Percentiles rank a stretch among this genome's conserved stretches.
Conservation (phyloP, 2,113 vertebrate species). For the Lanius collurio region DNA sequence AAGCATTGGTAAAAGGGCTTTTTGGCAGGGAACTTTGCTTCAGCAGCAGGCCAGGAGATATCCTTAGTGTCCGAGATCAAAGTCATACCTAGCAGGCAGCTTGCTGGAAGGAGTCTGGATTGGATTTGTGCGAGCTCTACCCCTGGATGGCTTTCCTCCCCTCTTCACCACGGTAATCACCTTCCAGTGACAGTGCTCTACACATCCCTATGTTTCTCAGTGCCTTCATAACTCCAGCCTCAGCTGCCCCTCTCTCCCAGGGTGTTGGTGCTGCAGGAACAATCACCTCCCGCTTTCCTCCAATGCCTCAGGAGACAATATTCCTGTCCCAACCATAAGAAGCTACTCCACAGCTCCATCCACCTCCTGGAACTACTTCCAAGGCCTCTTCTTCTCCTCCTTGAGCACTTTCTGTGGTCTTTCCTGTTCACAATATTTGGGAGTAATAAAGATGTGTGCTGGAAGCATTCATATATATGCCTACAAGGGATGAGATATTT, state of each 20-base stretch:
- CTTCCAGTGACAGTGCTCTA: neutral
- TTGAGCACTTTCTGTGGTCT: neutral
- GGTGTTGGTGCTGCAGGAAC: neutral
- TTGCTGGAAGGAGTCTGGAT: neutral
- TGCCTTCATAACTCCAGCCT: neutral
- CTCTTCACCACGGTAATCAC: neutral
- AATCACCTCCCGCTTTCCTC: neutral
- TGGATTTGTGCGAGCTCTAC: neutral
- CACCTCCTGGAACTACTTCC: neutral
- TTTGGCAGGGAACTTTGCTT: neutral
- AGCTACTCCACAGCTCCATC: neutral
- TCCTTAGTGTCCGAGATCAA: neutral
- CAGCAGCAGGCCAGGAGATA: neutral
- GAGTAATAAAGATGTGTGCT: neutral
- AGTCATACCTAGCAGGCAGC: neutral
- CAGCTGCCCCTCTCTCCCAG: accelerated
- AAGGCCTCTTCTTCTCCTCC: neutral
- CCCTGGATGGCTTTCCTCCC: neutral
- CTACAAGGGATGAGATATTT: neutral
- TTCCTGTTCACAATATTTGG: neutral
- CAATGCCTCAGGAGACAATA: accelerated
- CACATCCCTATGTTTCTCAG: neutral
- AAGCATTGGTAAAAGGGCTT: neutral
- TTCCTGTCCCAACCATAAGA: neutral
- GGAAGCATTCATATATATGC: neutral